A percentile compares a stretch with the other conserved stretches of the same genome.
phyloP scores from a whole-genome alignment of 2,888 invertebrate genomes.

The Nomada ferruginata region DNA sequence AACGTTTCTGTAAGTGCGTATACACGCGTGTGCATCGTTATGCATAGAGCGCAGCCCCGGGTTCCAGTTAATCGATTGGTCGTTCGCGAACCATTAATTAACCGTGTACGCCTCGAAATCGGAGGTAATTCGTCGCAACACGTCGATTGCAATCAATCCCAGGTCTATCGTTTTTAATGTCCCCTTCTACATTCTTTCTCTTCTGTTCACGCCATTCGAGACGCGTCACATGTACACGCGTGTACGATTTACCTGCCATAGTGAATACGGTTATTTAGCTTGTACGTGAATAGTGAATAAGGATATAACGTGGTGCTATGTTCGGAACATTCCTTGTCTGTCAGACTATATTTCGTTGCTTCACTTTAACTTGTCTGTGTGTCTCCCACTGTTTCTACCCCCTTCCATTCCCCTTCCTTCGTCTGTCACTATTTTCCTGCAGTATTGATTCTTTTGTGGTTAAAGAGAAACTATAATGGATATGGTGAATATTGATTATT shows the following conservation, averaged over 20 bases:
- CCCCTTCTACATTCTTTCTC: not conserved
- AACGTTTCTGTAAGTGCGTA: slow-evolving; percentile 35
- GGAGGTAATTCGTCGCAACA: slow-evolving; percentile 46
- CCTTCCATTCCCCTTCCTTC: not conserved
- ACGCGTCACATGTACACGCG: slow-evolving; percentile 43
- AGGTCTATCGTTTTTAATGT: not conserved
- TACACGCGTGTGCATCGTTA: slow-evolving; percentile 47
- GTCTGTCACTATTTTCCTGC: not conserved
- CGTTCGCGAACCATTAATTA: slow-evolving; percentile 47
- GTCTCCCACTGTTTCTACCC: not conserved
- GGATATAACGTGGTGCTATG: slow-evolving; percentile 62
- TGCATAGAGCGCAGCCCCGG: slow-evolving; percentile 53
- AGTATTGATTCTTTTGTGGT: slow-evolving; percentile 35
- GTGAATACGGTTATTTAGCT: slow-evolving; percentile 57
- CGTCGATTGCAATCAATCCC: not conserved
- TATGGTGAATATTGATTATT: slow-evolving; percentile 36
- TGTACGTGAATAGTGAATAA: slow-evolving; percentile 54
- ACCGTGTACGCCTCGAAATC: slow-evolving; percentile 50
- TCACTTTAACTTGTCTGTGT: not conserved
- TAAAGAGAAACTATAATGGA: slow-evolving; percentile 15
- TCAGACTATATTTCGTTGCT: slow-evolving; percentile 13
- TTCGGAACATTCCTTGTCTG: slow-evolving; percentile 57
- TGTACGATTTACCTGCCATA: slow-evolving; percentile 60
- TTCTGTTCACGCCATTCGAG: slow-evolving; percentile 1
- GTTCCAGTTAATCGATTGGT: slow-evolving; percentile 59